Conservation (phyloP, 23 tunicate genomes). For the Phallusia fumigata region DNA sequence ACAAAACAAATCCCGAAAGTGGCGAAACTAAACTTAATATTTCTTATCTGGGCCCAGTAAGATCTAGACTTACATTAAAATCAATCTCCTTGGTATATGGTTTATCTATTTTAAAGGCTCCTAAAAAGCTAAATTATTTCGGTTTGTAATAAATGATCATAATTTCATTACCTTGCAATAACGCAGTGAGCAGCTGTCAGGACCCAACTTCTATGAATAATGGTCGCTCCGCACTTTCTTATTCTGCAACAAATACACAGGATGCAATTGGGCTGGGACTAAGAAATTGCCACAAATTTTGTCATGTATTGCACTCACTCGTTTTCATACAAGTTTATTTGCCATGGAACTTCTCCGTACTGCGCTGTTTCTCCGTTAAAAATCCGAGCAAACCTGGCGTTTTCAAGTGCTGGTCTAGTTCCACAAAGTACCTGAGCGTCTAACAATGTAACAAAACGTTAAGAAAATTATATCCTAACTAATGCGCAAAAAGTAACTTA, state of each 20-base stretch:
- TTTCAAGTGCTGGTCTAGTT: neutral
- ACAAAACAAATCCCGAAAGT: too few species aligned
- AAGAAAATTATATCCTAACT: neutral
- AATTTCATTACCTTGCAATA: conserved; percentile 14
- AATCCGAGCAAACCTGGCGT: conserved; percentile 8
- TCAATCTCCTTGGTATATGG: too few species aligned
- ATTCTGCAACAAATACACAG: neutral
- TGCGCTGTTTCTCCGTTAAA: neutral
- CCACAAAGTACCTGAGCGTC: conserved; percentile 9
- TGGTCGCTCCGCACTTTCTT: conserved; percentile 30
- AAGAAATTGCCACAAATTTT: too few species aligned
- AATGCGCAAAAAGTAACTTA: neutral
- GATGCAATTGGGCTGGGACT: too few species aligned
- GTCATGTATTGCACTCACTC: neutral
- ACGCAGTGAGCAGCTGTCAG: conserved; percentile 38
- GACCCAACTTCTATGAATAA: conserved; percentile 18
- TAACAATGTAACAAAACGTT: neutral
- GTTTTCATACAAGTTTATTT: conserved; percentile 12
- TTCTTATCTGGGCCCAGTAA: too few species aligned
- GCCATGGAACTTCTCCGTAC: conserved; percentile 13
- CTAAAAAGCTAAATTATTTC: too few species aligned
- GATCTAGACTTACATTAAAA: too few species aligned
- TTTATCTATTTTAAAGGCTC: too few species aligned
- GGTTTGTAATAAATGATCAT: neutral
- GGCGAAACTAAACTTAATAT: too few species aligned